Evolutionary conservation across 1,140 invertebrate species (phyloP).

Genomic region (Dendrolimus kikuchii): DNA sequence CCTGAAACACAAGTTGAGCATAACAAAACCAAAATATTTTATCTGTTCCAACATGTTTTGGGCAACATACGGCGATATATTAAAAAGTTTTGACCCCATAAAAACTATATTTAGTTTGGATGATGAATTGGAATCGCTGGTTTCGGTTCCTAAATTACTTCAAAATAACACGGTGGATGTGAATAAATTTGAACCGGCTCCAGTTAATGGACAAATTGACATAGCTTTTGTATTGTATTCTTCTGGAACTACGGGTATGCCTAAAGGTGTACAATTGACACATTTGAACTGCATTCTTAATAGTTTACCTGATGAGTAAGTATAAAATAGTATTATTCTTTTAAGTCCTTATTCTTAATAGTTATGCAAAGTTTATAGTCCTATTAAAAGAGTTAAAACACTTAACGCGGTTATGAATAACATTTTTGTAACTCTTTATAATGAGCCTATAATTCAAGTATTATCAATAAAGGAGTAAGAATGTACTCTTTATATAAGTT

Average conservation of each 20-base stretch:
- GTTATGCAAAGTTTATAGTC: neutral
- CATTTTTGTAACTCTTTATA: too few relatives aligned
- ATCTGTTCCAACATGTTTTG: conserved; percentile 38
- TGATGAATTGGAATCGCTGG: conserved; percentile 14
- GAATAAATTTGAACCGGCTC: conserved; percentile 33
- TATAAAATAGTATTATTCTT: conserved; percentile 10
- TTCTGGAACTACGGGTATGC: conserved; percentile 82
- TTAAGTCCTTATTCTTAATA: neutral
- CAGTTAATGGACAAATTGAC: conserved; percentile 36
- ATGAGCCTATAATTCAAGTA: too few relatives aligned
- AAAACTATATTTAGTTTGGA: conserved; percentile 33
- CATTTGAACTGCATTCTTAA: conserved; percentile 75
- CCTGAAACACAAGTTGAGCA: conserved; percentile 35
- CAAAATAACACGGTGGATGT: conserved; percentile 24
- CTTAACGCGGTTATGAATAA: too few relatives aligned
- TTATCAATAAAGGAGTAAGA: too few relatives aligned
- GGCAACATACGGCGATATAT: conserved; percentile 33
- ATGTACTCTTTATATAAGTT: too few relatives aligned
- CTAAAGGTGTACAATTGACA: conserved; percentile 84
- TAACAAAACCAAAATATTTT: conserved; percentile 43
- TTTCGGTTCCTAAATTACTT: conserved; percentile 26
- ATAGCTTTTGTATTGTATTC: conserved; percentile 66
- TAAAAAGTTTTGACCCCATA: conserved; percentile 32
- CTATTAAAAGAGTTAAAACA: too few relatives aligned
- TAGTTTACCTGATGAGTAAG: conserved; percentile 42